Evolutionary conservation across 2,113 vertebrate genomes (phyloP), one percentile per base, ranked within the genome.

Genomic region (Coturnix japonica): DNA sequence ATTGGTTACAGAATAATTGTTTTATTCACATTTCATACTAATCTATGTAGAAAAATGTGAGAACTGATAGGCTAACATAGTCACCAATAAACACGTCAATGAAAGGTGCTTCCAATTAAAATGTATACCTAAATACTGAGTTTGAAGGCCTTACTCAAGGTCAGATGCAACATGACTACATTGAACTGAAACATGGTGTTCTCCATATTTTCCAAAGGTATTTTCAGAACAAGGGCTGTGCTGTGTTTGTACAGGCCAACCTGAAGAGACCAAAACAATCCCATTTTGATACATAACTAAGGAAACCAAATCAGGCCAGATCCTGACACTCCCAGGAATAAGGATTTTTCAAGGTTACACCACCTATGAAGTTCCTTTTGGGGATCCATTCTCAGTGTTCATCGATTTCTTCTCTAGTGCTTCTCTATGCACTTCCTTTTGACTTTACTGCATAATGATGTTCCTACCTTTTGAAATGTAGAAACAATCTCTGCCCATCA

Each of bases 391-490:
- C 25, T 61, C 35, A 61, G 23, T 17, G 10, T 61, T 16, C 14
- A 4, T 28, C 11, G 35, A 26, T 61, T 39, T 61, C 60, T 39
- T 23, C 60, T 39, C 60, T 26, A 39, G 39, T 37, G 23, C 39
- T 41, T 41, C 90, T 92, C 87, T 78, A 61, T 81, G 61, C 74
- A 89, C 59, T 87, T 31, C 31, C 70, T 80, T 51, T 87, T 86
- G 77, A 89, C 76, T 93, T 83, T 87, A 43, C 81, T 81, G 51
- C 70, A 83, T 71, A 91, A 85, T 35, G 4, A 93, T 92, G 66
- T 87, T 95, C 75, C 89, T 85, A 90, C 57, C 90, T 93, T 87
- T 79, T 74, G 87, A 93, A 91, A 95, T 79, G 65, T 89, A 94
- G 89, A 95, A 94, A 81, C 43, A 33, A 94, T 89, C 71, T 66